A percentile compares a stretch with the other conserved stretches of the same genome.
These are phyloP conservation scores for Rhodeus uyekii DNA, from an alignment of 2,797 vertebrate genomes.

Conservation along the genomic window DNA sequence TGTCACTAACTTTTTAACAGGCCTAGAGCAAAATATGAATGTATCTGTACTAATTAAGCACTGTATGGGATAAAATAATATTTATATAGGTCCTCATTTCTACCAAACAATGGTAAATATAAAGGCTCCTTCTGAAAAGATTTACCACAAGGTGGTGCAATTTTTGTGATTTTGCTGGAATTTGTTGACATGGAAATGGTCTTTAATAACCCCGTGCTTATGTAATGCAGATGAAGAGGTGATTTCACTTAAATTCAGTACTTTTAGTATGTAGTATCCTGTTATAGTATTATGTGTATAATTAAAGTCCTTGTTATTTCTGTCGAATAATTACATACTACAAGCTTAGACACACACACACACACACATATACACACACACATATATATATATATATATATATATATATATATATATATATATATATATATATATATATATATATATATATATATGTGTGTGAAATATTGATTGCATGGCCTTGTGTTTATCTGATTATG, in stretches of 20 bases:
- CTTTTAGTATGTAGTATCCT: background rate
- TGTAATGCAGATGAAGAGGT: constrained; percentile 10
- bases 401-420: too few species aligned
- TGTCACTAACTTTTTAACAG: background rate
- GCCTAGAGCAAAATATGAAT: background rate
- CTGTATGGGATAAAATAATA: background rate
- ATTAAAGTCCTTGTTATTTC: background rate
- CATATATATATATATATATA: too few species aligned
- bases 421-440: too few species aligned
- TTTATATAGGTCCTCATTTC: background rate
- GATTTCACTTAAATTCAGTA: background rate
- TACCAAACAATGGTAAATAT: background rate
- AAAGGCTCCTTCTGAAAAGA: background rate
- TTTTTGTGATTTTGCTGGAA: constrained; percentile 60
- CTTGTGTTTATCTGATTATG: background rate
- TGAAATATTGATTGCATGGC: background rate
- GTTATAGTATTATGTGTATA: background rate
- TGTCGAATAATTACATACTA: background rate
- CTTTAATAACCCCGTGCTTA: constrained; percentile 7
- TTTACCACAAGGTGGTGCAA: constrained; percentile 75
- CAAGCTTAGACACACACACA: too few species aligned
- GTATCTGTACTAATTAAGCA: background rate
- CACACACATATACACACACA: too few species aligned
- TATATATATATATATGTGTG: background rate
- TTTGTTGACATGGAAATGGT: constrained; percentile 10